Percentiles rank a stretch among this genome's conserved stretches.
phyloP scores from a whole-genome alignment of 2,113 vertebrate species.

The Aythya baeri region DNA sequence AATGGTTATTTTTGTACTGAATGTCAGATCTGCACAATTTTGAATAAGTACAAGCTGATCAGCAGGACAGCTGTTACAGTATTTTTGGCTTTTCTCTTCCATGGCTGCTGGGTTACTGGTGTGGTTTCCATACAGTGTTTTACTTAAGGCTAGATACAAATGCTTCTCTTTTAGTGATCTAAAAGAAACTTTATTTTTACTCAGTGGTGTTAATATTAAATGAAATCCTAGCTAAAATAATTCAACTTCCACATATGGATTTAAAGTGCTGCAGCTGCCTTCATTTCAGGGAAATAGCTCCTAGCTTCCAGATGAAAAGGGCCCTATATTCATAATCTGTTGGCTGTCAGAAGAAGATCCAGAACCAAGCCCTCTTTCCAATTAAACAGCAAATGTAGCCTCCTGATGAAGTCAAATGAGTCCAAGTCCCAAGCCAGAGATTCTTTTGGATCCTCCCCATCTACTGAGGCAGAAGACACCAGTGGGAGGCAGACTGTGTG shows the following conservation, averaged over 20 bases:
- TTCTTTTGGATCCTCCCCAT: background rate
- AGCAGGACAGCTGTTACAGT: slow-evolving; percentile 13
- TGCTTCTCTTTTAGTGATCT: background rate
- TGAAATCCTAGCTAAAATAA: background rate
- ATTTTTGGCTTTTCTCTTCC: slow-evolving; percentile 3
- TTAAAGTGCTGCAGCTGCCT: background rate
- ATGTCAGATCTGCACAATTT: background rate
- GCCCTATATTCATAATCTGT: background rate
- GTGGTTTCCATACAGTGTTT: background rate
- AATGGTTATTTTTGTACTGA: slow-evolving; percentile 13
- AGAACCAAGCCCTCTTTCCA: background rate
- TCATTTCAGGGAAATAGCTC: background rate
- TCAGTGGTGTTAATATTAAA: background rate
- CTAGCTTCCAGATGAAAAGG: background rate
- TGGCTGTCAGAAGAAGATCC: background rate
- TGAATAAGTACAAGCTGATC: background rate
- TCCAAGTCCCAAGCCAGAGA: background rate
- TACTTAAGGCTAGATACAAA: background rate
- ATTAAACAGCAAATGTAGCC: background rate
- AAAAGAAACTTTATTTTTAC: background rate
- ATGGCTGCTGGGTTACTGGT: background rate
- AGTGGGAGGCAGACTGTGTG: background rate
- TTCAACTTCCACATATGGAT: background rate
- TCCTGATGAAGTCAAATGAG: background rate
- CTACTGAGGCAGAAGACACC: background rate